Percentiles rank a stretch among this genome's conserved stretches.
phyloP scores from a whole-genome alignment of 2,888 invertebrate genomes.

The Herminia tarsipennalis region DNA sequence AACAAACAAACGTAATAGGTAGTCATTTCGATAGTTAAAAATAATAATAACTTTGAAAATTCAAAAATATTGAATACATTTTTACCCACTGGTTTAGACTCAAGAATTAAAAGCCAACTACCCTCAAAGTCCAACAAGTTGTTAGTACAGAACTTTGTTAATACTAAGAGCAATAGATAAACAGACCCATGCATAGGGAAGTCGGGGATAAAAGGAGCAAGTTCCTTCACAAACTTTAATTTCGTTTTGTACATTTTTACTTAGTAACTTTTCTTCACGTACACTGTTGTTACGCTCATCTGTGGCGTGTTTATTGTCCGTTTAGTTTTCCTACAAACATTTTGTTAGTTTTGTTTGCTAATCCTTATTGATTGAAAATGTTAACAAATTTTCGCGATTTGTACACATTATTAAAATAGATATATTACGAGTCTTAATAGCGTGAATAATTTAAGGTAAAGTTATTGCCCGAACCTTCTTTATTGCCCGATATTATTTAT shows the following conservation, averaged over 20 bases:
- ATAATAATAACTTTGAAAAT: too few species aligned
- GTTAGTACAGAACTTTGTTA: slow-evolving; percentile 36
- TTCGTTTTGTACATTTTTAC: slow-evolving; percentile 34
- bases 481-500: too few species aligned
- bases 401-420: too few species aligned
- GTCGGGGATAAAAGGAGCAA: slow-evolving; percentile 30
- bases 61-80: too few species aligned
- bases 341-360: neutral
- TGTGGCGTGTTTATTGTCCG: slow-evolving; percentile 13
- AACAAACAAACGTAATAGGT: too few species aligned
- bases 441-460: too few species aligned
- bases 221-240: slow-evolving; percentile 38
- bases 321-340: slow-evolving; percentile 1
- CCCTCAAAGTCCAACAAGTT: slow-evolving; percentile 33
- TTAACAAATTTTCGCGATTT: neutral
- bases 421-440: too few species aligned
- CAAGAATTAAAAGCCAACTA: slow-evolving; percentile 7
- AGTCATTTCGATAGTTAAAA: too few species aligned
- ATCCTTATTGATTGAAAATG: neutral
- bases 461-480: too few species aligned
- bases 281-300: slow-evolving; percentile 20
- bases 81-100: too few species aligned
- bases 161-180: slow-evolving; percentile 38
- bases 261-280: slow-evolving; percentile 18
- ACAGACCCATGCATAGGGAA: slow-evolving; percentile 34